Evolutionary conservation across 1,140 invertebrate genomes (phyloP).

Genomic region (Pseudoatta argentina): DNA sequence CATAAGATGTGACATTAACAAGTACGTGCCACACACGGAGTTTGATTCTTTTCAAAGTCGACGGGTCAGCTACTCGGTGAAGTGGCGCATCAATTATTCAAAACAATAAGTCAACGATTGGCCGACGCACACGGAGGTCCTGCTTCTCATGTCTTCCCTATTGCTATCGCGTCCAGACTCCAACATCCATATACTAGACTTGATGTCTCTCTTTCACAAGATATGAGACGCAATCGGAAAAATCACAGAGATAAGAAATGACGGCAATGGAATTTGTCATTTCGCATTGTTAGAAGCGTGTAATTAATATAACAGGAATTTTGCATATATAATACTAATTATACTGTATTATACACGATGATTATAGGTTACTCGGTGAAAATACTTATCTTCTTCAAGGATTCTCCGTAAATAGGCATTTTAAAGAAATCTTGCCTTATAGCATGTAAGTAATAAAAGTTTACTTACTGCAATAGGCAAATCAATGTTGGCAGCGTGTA

Average conservation of each 20-base stretch:
- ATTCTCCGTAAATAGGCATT: not conserved
- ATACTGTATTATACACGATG: conserved; percentile 4
- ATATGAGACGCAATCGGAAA: conserved; percentile 5
- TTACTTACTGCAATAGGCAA: not conserved
- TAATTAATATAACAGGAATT: conserved; percentile 45
- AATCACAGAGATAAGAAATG: not conserved
- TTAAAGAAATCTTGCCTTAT: conserved; percentile 30
- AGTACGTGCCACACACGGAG: conserved; percentile 53
- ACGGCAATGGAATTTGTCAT: conserved; percentile 48
- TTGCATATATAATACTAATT: conserved; percentile 9
- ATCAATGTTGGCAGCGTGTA: not conserved
- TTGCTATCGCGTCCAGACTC: conserved; percentile 55
- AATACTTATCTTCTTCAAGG: not conserved
- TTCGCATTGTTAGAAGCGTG: conserved; percentile 1
- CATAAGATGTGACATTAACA: conserved; percentile 18
- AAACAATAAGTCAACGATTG: conserved; percentile 76
- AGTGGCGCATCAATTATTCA: conserved; percentile 79
- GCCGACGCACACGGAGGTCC: not conserved
- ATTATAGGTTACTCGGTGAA: conserved; percentile 40
- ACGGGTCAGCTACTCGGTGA: conserved; percentile 6
- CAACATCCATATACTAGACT: conserved; percentile 21
- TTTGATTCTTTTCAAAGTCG: conserved; percentile 59
- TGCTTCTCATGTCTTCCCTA: conserved; percentile 52
- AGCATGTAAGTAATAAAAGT: not conserved
- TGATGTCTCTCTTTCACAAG: conserved; percentile 23